Conservation (phyloP, 2,888 invertebrate genomes). For the Venusia cambrica region DNA sequence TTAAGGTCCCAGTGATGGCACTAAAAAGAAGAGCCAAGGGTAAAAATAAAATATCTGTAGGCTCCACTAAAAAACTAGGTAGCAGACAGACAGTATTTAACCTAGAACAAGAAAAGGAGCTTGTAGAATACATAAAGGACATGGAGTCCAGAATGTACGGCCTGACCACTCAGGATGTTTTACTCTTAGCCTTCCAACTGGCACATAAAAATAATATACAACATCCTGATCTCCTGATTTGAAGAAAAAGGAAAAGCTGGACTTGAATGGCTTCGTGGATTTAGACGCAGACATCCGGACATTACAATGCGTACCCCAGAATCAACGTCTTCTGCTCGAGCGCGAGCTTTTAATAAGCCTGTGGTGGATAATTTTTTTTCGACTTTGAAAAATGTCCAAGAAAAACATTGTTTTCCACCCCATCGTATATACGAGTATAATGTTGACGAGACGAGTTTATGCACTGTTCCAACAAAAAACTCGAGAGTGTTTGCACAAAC, state of each 20-base stretch:
- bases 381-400: conserved; percentile 3
- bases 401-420: conserved; percentile 5
- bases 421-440: conserved; percentile 8
- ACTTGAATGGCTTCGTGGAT: conserved; percentile 28
- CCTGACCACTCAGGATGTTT: conserved; percentile 16
- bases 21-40: conserved; percentile 24
- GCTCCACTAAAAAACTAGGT: conserved; percentile 22
- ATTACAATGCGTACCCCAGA: conserved; percentile 27
- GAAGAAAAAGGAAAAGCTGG: conserved; percentile 27
- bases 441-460: conserved; percentile 13
- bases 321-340: conserved; percentile 10
- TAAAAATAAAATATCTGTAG: conserved; percentile 24
- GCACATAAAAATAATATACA: conserved; percentile 22
- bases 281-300: conserved; percentile 30
- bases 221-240: too few species aligned
- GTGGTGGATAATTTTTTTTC: conserved; percentile 5
- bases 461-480: conserved; percentile 31
- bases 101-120: conserved; percentile 27
- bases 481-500: conserved; percentile 34
- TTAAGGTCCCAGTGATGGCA: conserved; percentile 23
- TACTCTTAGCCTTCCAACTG: conserved; percentile 21
- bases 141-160: conserved; percentile 29
- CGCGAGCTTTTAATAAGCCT: conserved; percentile 5
- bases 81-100: conserved; percentile 27
- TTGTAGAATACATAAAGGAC: conserved; percentile 24